Evolutionary conservation across 1,140 invertebrate species (phyloP).

Genomic region (Coenobita brevimanus): DNA sequence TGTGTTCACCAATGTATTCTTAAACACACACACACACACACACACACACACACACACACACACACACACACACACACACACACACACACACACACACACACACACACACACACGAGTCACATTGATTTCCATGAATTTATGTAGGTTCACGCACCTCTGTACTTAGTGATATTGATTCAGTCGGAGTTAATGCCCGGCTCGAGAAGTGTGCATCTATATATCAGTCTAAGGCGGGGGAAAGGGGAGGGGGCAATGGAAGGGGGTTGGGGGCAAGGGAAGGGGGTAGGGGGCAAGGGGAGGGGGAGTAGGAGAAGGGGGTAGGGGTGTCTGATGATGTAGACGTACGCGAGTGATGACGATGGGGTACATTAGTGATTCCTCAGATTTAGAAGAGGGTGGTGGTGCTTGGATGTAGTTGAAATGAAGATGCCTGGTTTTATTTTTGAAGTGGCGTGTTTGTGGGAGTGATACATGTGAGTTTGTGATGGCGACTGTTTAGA

Average conservation of each 20-base stretch:
- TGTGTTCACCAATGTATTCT: too few species aligned
- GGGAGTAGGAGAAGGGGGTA: neutral
- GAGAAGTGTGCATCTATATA: constrained; percentile 13
- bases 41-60: neutral
- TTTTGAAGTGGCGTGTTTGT: too few species aligned
- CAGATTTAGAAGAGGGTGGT: neutral
- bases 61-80: neutral
- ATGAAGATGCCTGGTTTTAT: too few species aligned
- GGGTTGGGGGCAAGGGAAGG: neutral
- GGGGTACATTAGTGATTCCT: too few species aligned
- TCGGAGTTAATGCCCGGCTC: constrained; percentile 26
- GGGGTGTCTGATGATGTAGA: neutral
- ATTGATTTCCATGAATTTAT: constrained; percentile 32
- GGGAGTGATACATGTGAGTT: too few species aligned
- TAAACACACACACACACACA: neutral
- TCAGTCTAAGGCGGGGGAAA: neutral
- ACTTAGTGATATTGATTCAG: constrained; percentile 52
- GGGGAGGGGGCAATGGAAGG: constrained; percentile 23
- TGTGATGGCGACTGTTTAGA: too few species aligned
- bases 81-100: constrained; percentile 25
- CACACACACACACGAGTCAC: neutral
- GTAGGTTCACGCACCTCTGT: constrained; percentile 33
- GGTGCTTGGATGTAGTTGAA: too few species aligned
- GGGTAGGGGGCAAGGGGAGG: neutral
- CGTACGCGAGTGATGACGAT: too few species aligned